Evolutionary conservation across 2,113 vertebrate genomes (phyloP), one percentile per base, ranked within the genome.

Genomic region (Melanerpes formicivorus): DNA sequence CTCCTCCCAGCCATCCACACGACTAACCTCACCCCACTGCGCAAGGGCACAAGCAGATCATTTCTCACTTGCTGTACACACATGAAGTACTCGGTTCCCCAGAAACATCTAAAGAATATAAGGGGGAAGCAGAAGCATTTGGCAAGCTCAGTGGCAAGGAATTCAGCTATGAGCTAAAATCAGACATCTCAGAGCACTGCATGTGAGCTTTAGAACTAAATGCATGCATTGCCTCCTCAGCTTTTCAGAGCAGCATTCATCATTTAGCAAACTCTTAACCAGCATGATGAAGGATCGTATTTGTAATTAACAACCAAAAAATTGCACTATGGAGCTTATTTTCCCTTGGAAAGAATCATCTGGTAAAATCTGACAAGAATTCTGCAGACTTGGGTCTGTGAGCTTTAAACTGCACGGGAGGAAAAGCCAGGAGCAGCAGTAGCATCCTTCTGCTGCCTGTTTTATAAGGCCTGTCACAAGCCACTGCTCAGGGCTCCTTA

Each of bases 381-480:
- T 40, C 30, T 52, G 77, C 25, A 56, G 66, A 18, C 13, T 7
- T 23, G 19, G 1, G 18, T 29, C 58, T 55, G 59, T 60, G 55
- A 76, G 27, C 8, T 78, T 60, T 30, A 30, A 58, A 13, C 25
- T 82, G n/a, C 56, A 44, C 8, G 14, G 71, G 42, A 59, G 6
- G 42, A 72, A 59, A 82, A 55, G 12, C 30, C 21, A 3, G 50
- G 22, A 0, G 0, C 0, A 1, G 18, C 58, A 21, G 19, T 0
- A 32, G 7, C 10, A 13, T 22, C 22, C 11, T 52, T 44, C 23
- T 1, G 4, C 63, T 29, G 32, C 23, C 23, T 58, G 22, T 70
- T 77, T n/a, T 11, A 0, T n/a, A 27, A 22, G 17, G 34, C 26
- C 40, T 5, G 7, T 22, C 69, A 77, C 42, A 72, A 80, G 42